A percentile compares a stretch with the other conserved stretches of the same genome.
Evolutionary conservation across 37 sponge, comb jelly and placozoan genomes (phyloP).

Genomic region (Beroe forskalii): DNA sequence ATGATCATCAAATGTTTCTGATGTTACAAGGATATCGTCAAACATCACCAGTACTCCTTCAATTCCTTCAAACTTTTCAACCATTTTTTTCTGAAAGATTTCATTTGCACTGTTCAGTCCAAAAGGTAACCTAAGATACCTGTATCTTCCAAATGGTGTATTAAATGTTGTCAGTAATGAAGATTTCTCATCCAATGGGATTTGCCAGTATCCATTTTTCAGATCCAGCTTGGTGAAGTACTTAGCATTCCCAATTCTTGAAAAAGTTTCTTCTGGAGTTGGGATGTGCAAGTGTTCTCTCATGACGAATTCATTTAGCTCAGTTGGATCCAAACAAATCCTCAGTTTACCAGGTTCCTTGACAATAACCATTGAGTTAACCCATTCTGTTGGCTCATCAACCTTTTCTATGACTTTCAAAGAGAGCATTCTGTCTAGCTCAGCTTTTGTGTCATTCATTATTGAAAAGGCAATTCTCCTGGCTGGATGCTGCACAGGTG

Average conservation of each 20-base stretch:
- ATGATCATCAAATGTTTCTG: constrained; percentile 67
- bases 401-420: constrained; percentile 63
- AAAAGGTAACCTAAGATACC: not conserved
- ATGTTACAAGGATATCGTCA: constrained; percentile 67
- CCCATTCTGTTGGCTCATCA: constrained; percentile 52
- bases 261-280: constrained; percentile 45
- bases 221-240: constrained; percentile 64
- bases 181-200: constrained; percentile 29
- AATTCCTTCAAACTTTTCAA: constrained; percentile 23
- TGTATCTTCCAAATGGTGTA: not conserved
- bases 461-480: not conserved
- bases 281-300: constrained; percentile 49
- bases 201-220: constrained; percentile 64
- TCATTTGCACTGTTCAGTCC: constrained; percentile 69
- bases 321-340: constrained; percentile 61
- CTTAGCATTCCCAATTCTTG: not conserved
- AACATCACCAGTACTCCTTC: constrained; percentile 68
- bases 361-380: not conserved
- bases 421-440: constrained; percentile 50
- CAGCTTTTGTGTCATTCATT: not conserved
- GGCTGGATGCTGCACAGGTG: not conserved
- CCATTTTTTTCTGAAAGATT: constrained; percentile 69
- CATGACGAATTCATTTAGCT: constrained; percentile 39
- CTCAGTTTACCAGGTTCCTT: not conserved
- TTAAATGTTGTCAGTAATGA: constrained; percentile 5